Conservation (phyloP, 1,140 invertebrate genomes). For the Onthophagus taurus region DNA sequence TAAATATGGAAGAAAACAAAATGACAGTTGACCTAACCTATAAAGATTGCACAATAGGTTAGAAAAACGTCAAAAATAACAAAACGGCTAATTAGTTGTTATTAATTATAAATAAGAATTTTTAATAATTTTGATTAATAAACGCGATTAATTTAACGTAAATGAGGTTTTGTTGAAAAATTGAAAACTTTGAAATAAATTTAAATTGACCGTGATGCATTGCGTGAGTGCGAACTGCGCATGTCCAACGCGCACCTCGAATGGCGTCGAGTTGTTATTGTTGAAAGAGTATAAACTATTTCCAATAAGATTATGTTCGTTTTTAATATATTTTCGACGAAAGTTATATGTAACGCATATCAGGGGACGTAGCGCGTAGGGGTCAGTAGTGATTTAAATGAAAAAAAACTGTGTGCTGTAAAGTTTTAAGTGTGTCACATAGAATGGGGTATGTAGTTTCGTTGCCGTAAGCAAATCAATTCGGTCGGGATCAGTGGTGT, state of each 20-base stretch:
- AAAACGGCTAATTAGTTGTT: too few relatives aligned
- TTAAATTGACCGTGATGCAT: constrained; percentile 9
- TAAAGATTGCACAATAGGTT: too few relatives aligned
- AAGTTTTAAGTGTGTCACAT: constrained; percentile 36
- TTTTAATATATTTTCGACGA: constrained; percentile 20
- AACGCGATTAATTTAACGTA: too few relatives aligned
- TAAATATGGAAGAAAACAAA: too few relatives aligned
- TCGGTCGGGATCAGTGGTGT: constrained; percentile 18
- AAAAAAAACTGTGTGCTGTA: constrained; percentile 6
- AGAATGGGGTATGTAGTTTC: constrained; percentile 39
- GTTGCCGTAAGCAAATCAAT: constrained; percentile 36
- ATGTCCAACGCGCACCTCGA: constrained; percentile 30
- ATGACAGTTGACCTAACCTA: too few relatives aligned
- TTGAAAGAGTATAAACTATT: constrained; percentile 39
- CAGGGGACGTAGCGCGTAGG: constrained; percentile 7
- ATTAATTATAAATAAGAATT: too few relatives aligned
- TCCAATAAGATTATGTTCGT: constrained; percentile 38
- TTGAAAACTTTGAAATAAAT: constrained; percentile 4
- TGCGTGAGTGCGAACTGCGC: constrained; percentile 16
- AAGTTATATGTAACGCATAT: constrained; percentile 15
- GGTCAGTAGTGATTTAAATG: constrained; percentile 10
- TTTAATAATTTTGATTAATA: too few relatives aligned
- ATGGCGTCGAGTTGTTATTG: constrained; percentile 41
- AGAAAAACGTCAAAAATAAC: too few relatives aligned
- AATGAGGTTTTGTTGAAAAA: too few relatives aligned